These are phyloP conservation scores for Phaethornis superciliosus DNA, from an alignment of 2,113 vertebrate species.

Conservation along the genomic window DNA sequence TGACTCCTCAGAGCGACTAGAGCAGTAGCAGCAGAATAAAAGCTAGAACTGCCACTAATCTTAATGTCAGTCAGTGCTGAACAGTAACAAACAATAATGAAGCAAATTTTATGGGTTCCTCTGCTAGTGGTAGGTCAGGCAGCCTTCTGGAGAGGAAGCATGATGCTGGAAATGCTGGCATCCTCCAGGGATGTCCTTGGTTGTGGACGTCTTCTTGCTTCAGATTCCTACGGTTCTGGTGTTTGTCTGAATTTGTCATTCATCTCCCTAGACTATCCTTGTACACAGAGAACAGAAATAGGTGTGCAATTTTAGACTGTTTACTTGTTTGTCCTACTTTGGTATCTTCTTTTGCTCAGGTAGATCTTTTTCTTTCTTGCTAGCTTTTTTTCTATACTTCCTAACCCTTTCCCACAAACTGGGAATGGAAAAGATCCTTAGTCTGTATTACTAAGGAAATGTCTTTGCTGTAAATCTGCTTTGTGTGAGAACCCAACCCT, in stretches of 20 bases:
- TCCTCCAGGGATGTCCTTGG: not conserved
- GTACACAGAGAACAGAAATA: not conserved
- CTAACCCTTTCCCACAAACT: not conserved
- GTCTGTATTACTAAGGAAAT: not conserved
- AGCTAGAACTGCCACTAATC: not conserved
- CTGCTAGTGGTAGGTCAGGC: not conserved
- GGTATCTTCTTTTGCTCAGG: not conserved
- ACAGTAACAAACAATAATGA: not conserved
- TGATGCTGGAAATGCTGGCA: not conserved
- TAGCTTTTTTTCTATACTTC: not conserved
- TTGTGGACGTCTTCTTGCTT: not conserved
- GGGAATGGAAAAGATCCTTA: not conserved
- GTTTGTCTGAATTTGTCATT: not conserved
- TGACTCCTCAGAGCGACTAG: not conserved
- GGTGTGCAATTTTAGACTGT: not conserved
- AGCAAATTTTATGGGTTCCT: not conserved
- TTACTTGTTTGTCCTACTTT: not conserved
- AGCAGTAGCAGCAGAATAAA: not conserved
- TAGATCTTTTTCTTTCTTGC: not conserved
- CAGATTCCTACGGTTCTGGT: not conserved
- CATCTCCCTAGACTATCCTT: not conserved
- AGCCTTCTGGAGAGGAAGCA: not conserved
- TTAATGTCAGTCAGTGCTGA: not conserved
- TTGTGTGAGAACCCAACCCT: not conserved
- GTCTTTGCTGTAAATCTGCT: not conserved